These are phyloP conservation scores for Chaenocephalus aceratus DNA, from an alignment of 2,113 vertebrate genomes.

Conservation along the genomic window DNA sequence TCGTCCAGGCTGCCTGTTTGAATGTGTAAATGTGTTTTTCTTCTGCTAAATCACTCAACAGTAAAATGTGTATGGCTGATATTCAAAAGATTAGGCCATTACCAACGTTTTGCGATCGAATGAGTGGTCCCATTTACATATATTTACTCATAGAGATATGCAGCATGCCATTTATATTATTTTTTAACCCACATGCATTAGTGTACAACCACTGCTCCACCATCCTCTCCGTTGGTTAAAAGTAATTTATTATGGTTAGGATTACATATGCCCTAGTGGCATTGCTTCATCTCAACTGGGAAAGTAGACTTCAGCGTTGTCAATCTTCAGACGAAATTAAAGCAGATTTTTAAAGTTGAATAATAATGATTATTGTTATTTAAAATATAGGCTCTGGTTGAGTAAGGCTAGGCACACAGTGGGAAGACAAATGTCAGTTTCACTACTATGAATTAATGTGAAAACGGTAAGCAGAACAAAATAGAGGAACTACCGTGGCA, in stretches of 20 bases:
- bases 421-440: conserved; percentile 66
- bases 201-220: background rate
- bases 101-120: background rate
- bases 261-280: background rate
- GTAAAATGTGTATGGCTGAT: background rate
- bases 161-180: conserved; percentile 7
- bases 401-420: conserved; percentile 37
- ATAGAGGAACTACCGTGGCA: conserved; percentile 79
- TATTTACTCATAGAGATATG: background rate
- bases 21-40: conserved; percentile 3
- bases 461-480: conserved; percentile 80
- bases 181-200: conserved; percentile 27
- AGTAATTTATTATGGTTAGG: background rate
- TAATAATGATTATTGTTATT: background rate
- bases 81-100: background rate
- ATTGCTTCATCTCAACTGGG: conserved; percentile 7
- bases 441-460: conserved; percentile 80
- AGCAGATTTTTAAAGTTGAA: background rate
- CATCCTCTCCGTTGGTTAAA: background rate
- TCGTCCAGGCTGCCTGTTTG: background rate
- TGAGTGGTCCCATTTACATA: background rate
- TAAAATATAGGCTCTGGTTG: background rate
- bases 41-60: conserved; percentile 2
- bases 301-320: background rate
- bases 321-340: background rate